A percentile compares a stretch with the other conserved stretches of the same genome.
phyloP scores from a whole-genome alignment of 2,888 invertebrate genomes.

The Yponomeuta sedellus region DNA sequence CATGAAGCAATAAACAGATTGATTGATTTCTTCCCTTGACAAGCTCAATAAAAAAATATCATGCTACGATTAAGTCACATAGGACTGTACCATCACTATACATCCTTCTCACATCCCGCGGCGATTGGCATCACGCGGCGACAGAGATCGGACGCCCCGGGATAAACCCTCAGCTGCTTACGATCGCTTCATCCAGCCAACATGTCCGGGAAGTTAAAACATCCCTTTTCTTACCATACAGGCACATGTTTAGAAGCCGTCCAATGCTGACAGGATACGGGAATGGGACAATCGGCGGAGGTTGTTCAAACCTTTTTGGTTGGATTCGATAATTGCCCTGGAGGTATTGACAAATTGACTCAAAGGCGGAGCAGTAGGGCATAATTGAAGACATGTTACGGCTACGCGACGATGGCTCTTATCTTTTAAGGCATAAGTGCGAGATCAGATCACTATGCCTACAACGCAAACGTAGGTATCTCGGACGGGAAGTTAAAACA shows the following conservation, averaged over 20 bases:
- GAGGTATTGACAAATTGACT: not conserved
- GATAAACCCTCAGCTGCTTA: not conserved
- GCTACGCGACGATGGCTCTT: not conserved
- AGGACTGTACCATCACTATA: too few relatives aligned
- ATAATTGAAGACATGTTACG: not conserved
- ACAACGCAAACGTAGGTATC: too few relatives aligned
- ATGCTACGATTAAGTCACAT: too few relatives aligned
- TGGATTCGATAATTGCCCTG: not conserved
- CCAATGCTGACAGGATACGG: too few relatives aligned
- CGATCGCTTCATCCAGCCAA: not conserved
- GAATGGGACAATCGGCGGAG: not conserved
- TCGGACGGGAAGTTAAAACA: not conserved
- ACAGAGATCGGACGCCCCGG: not conserved
- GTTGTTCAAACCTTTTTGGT: not conserved
- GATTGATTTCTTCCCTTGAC: too few relatives aligned
- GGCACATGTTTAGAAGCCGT: too few relatives aligned
- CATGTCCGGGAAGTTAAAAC: not conserved
- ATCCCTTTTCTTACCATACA: not conserved
- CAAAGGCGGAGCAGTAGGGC: not conserved
- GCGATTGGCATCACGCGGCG: not conserved
- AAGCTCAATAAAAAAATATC: too few relatives aligned
- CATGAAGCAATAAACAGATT: too few relatives aligned
- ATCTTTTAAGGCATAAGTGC: too few relatives aligned
- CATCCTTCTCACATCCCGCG: too few relatives aligned
- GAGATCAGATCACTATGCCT: too few relatives aligned